Percentiles rank a stretch among this genome's conserved stretches.
phyloP scores from a whole-genome alignment of 1,140 invertebrate species.

The Eriocheir sinensis region DNA sequence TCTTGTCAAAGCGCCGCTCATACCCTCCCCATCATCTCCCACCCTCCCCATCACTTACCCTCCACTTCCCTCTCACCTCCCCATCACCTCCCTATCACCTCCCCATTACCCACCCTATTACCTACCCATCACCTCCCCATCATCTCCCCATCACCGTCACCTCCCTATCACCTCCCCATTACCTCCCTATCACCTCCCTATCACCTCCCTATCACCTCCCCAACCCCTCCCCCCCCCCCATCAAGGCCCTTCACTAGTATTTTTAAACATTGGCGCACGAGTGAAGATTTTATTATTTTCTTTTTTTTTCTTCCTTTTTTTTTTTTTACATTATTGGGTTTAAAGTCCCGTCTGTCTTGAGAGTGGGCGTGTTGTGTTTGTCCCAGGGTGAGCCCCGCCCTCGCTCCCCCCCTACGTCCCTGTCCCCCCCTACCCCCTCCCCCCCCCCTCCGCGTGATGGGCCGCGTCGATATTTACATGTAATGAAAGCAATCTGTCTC shows the following conservation, averaged over 20 bases:
- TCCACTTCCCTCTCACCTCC: neutral
- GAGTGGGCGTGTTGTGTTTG: neutral
- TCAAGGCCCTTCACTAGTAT: neutral
- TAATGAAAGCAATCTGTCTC: constrained; percentile 51
- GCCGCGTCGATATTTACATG: constrained; percentile 39
- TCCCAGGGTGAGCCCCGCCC: neutral
- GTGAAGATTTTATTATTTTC: neutral
- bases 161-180: no score
- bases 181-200: no score
- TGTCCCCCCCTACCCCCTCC: neutral
- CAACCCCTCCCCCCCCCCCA: neutral
- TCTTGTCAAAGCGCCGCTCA: no score
- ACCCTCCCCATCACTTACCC: no score
- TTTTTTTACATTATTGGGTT: neutral
- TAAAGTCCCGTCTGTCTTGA: neutral
- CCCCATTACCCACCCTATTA: neutral
- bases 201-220: neutral
- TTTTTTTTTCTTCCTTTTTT: neutral
- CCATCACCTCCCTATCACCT: neutral
- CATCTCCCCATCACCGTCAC: neutral
- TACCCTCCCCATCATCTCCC: no score
- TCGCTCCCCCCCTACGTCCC: neutral
- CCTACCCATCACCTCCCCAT: neutral
- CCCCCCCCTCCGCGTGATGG: neutral
- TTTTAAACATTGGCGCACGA: constrained; percentile 26